These are phyloP conservation scores for Trichopria drosophilae DNA, from an alignment of 2,888 invertebrate species.

Conservation along the genomic window DNA sequence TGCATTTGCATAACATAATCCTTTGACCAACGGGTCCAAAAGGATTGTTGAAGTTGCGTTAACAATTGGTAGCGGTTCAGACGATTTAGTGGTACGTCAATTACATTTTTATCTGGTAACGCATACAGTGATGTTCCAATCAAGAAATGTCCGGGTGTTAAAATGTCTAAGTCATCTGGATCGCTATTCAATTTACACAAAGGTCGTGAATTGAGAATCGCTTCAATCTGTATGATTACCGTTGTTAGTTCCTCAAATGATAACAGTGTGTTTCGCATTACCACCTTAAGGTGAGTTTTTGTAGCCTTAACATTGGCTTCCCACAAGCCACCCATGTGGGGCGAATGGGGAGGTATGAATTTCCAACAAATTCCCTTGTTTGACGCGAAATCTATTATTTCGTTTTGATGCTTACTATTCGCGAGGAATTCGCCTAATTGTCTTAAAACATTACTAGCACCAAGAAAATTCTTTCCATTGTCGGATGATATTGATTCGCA, in stretches of 20 bases:
- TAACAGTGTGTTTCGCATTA: neutral
- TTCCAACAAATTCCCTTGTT: conserved; percentile 3
- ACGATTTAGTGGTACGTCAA: too few species aligned
- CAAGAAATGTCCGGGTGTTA: too few species aligned
- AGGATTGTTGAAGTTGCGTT: too few species aligned
- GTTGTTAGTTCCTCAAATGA: conserved; percentile 3
- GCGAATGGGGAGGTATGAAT: conserved; percentile 20
- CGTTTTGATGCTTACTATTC: neutral
- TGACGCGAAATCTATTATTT: neutral
- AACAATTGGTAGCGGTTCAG: too few species aligned
- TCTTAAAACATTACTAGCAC: conserved; percentile 21
- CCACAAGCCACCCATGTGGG: conserved; percentile 38
- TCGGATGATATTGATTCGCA: conserved; percentile 35
- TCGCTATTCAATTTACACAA: too few species aligned
- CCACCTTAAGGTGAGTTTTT: conserved; percentile 31
- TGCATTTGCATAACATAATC: too few species aligned
- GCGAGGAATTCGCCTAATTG: neutral
- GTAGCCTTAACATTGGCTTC: too few species aligned
- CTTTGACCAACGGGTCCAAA: too few species aligned
- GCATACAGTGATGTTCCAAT: too few species aligned
- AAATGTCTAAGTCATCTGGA: too few species aligned
- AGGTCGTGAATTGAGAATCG: conserved; percentile 1
- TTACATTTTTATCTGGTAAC: too few species aligned
- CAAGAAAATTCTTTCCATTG: conserved; percentile 40
- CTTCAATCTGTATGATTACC: conserved; percentile 4